phyloP scores from a whole-genome alignment of 2,888 invertebrate species.

The Nezara viridula region DNA sequence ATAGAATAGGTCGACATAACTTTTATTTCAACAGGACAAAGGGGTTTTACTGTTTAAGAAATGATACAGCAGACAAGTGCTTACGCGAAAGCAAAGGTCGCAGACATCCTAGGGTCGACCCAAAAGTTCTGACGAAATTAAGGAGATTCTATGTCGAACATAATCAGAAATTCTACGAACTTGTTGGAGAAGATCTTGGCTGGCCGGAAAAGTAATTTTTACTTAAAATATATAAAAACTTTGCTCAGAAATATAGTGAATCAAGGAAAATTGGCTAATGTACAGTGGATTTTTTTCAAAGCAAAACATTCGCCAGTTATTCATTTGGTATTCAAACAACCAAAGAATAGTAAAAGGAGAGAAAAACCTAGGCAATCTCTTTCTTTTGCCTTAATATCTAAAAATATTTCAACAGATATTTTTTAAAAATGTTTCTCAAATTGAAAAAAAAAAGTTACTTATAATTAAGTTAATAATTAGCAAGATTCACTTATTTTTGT shows the following conservation, averaged over 20 bases:
- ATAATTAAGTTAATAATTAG: background rate
- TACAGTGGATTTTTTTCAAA: background rate
- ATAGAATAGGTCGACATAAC: conserved; percentile 82
- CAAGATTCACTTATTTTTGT: conserved; percentile 46
- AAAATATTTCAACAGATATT: background rate
- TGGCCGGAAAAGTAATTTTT: conserved; percentile 87
- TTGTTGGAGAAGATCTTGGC: conserved; percentile 92
- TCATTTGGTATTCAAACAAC: background rate
- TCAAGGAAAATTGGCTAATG: conserved; percentile 34
- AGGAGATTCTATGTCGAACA: conserved; percentile 90
- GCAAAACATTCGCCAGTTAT: conserved; percentile 24
- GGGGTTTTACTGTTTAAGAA: conserved; percentile 79
- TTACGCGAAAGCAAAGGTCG: conserved; percentile 86
- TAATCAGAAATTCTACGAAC: conserved; percentile 92
- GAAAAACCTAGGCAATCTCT: background rate
- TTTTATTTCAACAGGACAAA: conserved; percentile 93
- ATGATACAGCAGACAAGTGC: conserved; percentile 78
- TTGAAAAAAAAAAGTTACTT: background rate
- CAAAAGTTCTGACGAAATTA: conserved; percentile 80
- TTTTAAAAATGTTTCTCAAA: background rate
- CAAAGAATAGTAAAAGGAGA: background rate
- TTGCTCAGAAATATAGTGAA: conserved; percentile 53
- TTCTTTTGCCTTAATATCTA: background rate
- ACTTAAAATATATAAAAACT: background rate
- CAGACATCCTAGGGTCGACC: conserved; percentile 80